These are phyloP conservation scores for Gouania willdenowi DNA, from an alignment of 2,797 vertebrate genomes.

Conservation along the genomic window DNA sequence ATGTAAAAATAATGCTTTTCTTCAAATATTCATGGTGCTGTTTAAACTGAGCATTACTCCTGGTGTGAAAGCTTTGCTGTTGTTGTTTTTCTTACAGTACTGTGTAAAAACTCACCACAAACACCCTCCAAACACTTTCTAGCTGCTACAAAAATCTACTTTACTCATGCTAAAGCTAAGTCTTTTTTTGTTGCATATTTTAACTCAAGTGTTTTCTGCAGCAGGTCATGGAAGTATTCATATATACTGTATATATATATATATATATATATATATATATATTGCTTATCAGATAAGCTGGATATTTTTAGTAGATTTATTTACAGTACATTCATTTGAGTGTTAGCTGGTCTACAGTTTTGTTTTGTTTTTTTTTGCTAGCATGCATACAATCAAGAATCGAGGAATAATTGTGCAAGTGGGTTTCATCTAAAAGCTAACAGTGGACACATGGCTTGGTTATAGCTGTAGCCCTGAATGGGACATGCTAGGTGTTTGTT, in stretches of 20 bases:
- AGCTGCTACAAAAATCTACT: constrained; percentile 27
- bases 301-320: constrained; percentile 61
- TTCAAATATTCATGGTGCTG: too few relatives aligned
- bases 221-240: constrained; percentile 31
- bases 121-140: constrained; percentile 25
- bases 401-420: constrained; percentile 28
- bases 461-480: too few relatives aligned
- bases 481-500: too few relatives aligned
- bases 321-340: constrained; percentile 52
- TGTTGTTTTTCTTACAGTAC: too few relatives aligned
- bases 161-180: constrained; percentile 64
- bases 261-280: too few relatives aligned
- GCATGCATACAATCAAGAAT: constrained; percentile 43
- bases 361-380: too few relatives aligned
- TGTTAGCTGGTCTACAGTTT: constrained; percentile 33
- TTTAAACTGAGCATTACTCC: too few relatives aligned
- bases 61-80: too few relatives aligned
- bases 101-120: too few relatives aligned
- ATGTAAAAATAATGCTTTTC: too few relatives aligned
- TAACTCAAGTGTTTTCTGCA: constrained; percentile 32
- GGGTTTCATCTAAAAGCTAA: constrained; percentile 29
- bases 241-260: too few relatives aligned
- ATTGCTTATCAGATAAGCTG: constrained; percentile 48
- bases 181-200: constrained; percentile 51
- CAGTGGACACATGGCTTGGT: constrained; percentile 7